phyloP scores from a whole-genome alignment of 2,113 vertebrate species.

The Regulus satrapa region DNA sequence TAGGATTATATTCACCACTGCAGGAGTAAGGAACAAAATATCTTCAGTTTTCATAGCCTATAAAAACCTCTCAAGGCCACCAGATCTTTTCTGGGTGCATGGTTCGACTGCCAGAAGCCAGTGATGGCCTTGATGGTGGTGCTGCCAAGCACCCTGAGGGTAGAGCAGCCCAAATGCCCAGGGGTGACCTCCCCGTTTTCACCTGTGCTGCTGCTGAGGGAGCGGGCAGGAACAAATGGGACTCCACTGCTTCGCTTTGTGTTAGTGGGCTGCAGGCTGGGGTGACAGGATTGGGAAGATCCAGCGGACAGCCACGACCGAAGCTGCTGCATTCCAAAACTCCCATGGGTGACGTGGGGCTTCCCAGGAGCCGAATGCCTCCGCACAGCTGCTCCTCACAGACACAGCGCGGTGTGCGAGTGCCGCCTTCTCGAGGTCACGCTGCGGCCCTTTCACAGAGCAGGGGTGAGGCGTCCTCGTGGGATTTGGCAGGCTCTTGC shows the following conservation, averaged over 20 bases:
- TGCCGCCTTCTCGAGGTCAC: not conserved
- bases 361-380: rapidly evolving
- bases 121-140: not conserved
- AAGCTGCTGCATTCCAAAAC: not conserved
- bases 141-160: not conserved
- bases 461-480: not conserved
- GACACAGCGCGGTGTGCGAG: not conserved
- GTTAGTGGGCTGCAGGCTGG: not conserved
- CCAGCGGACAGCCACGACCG: rapidly evolving
- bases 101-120: rapidly evolving
- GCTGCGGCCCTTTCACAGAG: not conserved
- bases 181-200: not conserved
- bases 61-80: not conserved
- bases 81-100: not conserved
- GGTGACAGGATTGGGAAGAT: not conserved
- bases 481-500: not conserved
- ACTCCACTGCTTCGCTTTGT: not conserved
- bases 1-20: not conserved
- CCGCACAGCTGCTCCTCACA: not conserved
- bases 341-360: rapidly evolving
- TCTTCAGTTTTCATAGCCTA: not conserved
- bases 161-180: not conserved
- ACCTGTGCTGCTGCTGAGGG: not conserved
- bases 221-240: not conserved
- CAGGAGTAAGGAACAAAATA: not conserved